phyloP scores from a whole-genome alignment of 2,113 vertebrate species.

The Euleptes europaea region DNA sequence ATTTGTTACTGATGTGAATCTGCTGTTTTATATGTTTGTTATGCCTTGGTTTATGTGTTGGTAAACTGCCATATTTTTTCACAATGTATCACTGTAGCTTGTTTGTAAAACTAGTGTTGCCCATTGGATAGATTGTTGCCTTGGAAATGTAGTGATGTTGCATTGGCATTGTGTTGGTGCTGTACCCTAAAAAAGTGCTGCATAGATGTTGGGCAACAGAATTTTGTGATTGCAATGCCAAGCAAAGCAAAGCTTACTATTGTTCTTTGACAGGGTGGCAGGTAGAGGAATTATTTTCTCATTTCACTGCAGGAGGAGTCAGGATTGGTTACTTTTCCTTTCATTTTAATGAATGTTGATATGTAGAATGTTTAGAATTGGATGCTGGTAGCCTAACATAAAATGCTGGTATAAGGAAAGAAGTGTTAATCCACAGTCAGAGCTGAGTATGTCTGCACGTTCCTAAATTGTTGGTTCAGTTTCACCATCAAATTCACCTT shows the following conservation, averaged over 20 bases:
- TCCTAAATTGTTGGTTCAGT: not conserved
- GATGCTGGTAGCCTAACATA: not conserved
- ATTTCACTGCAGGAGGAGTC: conserved; percentile 28
- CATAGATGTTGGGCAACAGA: not conserved
- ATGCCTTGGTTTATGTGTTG: too few species aligned
- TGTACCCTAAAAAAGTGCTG: not conserved
- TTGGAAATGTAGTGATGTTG: not conserved
- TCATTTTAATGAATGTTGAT: conserved; percentile 14
- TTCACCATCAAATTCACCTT: not conserved
- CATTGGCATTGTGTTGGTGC: not conserved
- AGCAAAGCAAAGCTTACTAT: conserved; percentile 14
- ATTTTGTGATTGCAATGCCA: conserved; percentile 8
- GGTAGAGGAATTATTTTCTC: conserved; percentile 24
- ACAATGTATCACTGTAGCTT: not conserved
- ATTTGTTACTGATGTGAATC: too few species aligned
- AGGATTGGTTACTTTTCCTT: conserved; percentile 13
- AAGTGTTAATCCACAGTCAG: conserved; percentile 17
- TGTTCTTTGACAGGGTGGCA: conserved; percentile 31
- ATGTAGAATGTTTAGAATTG: conserved; percentile 13
- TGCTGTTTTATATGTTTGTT: too few species aligned
- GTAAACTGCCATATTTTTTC: not conserved
- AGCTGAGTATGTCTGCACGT: not conserved
- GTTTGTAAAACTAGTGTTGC: not conserved
- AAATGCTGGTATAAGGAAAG: not conserved
- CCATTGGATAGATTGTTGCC: not conserved